Conservation (phyloP, 2,113 vertebrate genomes). For the Donacobius atricapilla region DNA sequence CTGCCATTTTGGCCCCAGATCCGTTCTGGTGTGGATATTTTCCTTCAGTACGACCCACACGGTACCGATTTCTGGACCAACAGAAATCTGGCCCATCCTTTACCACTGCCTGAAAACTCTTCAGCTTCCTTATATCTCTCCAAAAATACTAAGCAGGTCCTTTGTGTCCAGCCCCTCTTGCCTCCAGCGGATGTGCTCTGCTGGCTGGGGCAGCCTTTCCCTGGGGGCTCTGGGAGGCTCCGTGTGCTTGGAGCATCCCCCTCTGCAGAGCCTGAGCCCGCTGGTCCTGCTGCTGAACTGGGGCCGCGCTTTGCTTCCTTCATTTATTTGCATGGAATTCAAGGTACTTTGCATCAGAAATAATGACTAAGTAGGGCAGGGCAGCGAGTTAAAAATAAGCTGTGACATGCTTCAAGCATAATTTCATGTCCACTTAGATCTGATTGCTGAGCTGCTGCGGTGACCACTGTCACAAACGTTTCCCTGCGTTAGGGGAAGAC, state of each 20-base stretch:
- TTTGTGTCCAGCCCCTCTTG: neutral
- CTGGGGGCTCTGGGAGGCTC: neutral
- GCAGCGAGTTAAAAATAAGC: conserved; percentile 8
- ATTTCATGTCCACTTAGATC: neutral
- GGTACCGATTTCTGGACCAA: neutral
- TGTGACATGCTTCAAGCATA: neutral
- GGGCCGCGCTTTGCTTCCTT: neutral
- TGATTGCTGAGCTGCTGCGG: neutral
- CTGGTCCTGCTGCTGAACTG: neutral
- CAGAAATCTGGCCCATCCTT: neutral
- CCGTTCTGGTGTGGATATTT: neutral
- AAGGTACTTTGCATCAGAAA: conserved; percentile 6
- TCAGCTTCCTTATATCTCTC: neutral
- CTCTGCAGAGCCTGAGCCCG: neutral
- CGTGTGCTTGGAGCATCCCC: neutral
- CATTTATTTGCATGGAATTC: conserved; percentile 20
- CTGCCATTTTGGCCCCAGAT: neutral
- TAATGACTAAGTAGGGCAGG: conserved; percentile 12
- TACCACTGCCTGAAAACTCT: neutral
- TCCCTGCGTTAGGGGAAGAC: neutral
- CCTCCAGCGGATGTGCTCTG: neutral
- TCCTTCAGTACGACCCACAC: neutral
- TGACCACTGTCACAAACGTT: conserved; percentile 29
- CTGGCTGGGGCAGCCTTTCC: neutral
- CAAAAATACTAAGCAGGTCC: neutral